Base-by-base conservation (phyloP, 2,888 invertebrate genomes). In the Gibbula magus region DNA sequence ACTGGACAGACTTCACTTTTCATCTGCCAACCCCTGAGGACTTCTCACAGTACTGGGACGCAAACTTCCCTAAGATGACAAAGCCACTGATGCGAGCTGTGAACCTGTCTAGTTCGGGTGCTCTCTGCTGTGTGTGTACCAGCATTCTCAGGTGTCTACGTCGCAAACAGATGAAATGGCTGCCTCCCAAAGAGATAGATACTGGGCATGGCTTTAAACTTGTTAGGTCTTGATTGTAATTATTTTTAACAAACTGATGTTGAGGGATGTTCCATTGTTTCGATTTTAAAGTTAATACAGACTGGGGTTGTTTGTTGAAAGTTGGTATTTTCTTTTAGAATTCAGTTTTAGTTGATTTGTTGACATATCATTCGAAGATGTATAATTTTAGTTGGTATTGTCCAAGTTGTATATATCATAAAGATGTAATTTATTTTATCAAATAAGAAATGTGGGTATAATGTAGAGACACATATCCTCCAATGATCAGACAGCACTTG, bases 181-280 rank as follows among this genome's bases (percentile, higher is more conserved):
- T 92, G 16, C 92, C 92, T 4, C 92, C 93, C 10, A 84, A 87
- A 56, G 89, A 91, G 75, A 80, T 90, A 1, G 91, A 92, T 79
- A 92, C 92, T 2, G 91, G 91, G 1, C 93, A 93, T 85, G 92
- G 93, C 0, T 92, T 92, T 78, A 90, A 90, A 77, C 85, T 93
- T 39, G 84, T 92, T 7, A 84, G 89, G 35, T 87, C 89, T 20
- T 90, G 81, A 79, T 51, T 77, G 20, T 52, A 18, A 3, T 20
- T 45, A 0, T 39, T 16, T 45, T 73, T 45, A 4, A 8, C 1
- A 4, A 45, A 10, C 13, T 13, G 1, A 10, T 45, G 45, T 45
- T 45, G 13, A 13, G 45, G 10, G 45, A 45, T 45, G 10, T 10
- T 45, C 45, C 10, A 10, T 4, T 32, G 13, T 35, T 18, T 73